These are phyloP conservation scores for Xiphophorus hellerii DNA, from an alignment of 2,113 vertebrate species.

Conservation along the genomic window DNA sequence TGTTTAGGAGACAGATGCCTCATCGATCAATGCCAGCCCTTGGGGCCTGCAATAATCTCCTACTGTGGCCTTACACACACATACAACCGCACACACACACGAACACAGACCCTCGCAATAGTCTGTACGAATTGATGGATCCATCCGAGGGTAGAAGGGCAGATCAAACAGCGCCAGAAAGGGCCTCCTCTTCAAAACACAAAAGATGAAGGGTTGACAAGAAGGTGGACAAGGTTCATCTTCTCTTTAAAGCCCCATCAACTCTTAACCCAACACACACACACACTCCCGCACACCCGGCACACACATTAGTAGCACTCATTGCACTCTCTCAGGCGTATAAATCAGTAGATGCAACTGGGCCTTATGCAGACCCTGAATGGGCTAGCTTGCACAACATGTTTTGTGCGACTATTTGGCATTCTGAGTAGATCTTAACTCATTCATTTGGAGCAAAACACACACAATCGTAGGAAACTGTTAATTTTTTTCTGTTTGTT, in stretches of 20 bases:
- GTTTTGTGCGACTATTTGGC: conserved; percentile 45
- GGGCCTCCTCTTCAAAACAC: conserved; percentile 50
- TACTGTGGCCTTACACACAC: conserved; percentile 52
- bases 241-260: conserved; percentile 45
- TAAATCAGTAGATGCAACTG: conserved; percentile 35
- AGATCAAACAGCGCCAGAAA: conserved; percentile 64
- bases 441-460: conserved; percentile 10
- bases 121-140: conserved; percentile 67
- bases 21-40: conserved; percentile 81
- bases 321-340: conserved; percentile 16
- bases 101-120: not conserved
- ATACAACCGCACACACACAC: conserved; percentile 8
- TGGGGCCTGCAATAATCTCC: conserved; percentile 69
- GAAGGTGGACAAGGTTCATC: conserved; percentile 71
- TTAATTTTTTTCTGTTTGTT: conserved; percentile 6
- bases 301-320: conserved; percentile 12
- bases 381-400: conserved; percentile 32
- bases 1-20: conserved; percentile 74
- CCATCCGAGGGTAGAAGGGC: conserved; percentile 47
- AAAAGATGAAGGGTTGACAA: conserved; percentile 71
- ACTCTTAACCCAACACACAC: conserved; percentile 20
- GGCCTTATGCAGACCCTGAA: conserved; percentile 31
- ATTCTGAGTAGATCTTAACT: conserved; percentile 29
- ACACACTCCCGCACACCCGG: conserved; percentile 7
- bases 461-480: not conserved